These are phyloP conservation scores for Chiridota heheva DNA, from an alignment of 35 echinoderm and acorn worm species.

Conservation along the genomic window DNA sequence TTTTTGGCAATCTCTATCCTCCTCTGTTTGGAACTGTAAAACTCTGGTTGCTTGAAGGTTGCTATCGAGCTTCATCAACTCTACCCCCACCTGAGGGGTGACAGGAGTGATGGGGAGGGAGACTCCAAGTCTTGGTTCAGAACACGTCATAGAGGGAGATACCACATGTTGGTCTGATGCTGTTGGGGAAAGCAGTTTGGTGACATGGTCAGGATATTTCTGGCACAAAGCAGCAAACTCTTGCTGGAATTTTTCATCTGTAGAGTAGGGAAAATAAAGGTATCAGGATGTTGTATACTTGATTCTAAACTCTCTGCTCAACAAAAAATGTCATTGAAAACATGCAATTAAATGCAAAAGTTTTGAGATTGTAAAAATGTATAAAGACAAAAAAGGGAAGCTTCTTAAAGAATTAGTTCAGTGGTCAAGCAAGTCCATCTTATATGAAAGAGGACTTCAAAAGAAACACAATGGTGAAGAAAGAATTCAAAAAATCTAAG, in stretches of 20 bases:
- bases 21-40: not conserved
- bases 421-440: too few species aligned
- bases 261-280: not conserved
- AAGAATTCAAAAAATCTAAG: too few species aligned
- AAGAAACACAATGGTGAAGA: too few species aligned
- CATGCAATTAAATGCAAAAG: not conserved
- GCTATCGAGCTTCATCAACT: too few species aligned
- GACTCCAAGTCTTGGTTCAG: not conserved
- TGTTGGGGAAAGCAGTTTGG: conserved; percentile 53
- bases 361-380: not conserved
- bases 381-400: not conserved
- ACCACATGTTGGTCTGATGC: conserved; percentile 17
- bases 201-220: conserved; percentile 80
- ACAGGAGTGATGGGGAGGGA: not conserved
- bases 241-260: conserved; percentile 76
- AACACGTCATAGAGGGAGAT: conserved; percentile 13
- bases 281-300: not conserved
- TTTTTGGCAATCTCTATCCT: too few species aligned
- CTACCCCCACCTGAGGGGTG: not conserved
- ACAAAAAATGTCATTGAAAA: not conserved
- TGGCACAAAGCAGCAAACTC: conserved; percentile 77
- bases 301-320: too few species aligned
- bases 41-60: not conserved
- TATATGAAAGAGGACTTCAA: too few species aligned
- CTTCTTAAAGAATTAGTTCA: too few species aligned